phyloP scores from a whole-genome alignment of 2,797 vertebrate genomes.

The Esox lucius region DNA sequence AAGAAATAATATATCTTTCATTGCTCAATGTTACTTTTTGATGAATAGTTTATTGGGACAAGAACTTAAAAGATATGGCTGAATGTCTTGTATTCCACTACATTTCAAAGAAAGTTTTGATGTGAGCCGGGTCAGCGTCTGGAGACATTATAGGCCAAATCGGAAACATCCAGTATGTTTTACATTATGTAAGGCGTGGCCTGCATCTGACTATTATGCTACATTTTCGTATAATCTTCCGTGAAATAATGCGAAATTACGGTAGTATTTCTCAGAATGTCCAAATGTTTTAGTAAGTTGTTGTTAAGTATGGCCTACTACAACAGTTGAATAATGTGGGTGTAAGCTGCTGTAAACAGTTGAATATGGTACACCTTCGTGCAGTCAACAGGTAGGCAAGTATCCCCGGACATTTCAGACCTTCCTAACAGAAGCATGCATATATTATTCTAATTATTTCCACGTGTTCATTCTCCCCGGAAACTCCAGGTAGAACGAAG shows the following conservation, averaged over 20 bases:
- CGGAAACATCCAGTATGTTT: too few species aligned
- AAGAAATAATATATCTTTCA: too few species aligned
- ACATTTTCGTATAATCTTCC: too few species aligned
- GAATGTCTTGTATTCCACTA: too few species aligned
- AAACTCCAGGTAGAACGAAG: slow-evolving; percentile 49
- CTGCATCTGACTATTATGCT: too few species aligned
- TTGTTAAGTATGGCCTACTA: background rate
- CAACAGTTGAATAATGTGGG: background rate
- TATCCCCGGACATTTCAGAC: background rate
- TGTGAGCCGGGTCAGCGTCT: too few species aligned
- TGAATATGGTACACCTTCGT: background rate
- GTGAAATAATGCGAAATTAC: background rate
- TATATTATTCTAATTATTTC: slow-evolving; percentile 63
- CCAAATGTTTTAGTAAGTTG: background rate
- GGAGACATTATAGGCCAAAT: too few species aligned
- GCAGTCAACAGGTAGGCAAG: background rate
- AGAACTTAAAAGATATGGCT: too few species aligned
- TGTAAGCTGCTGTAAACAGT: background rate
- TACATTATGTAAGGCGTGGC: too few species aligned
- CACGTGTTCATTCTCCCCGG: slow-evolving; percentile 59
- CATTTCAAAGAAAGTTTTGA: too few species aligned
- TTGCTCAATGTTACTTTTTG: background rate
- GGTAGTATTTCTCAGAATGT: background rate
- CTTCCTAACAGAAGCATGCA: slow-evolving; percentile 25
- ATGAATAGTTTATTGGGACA: too few species aligned